phyloP scores from a whole-genome alignment of 2,797 vertebrate species.

The Cuculus canorus region DNA sequence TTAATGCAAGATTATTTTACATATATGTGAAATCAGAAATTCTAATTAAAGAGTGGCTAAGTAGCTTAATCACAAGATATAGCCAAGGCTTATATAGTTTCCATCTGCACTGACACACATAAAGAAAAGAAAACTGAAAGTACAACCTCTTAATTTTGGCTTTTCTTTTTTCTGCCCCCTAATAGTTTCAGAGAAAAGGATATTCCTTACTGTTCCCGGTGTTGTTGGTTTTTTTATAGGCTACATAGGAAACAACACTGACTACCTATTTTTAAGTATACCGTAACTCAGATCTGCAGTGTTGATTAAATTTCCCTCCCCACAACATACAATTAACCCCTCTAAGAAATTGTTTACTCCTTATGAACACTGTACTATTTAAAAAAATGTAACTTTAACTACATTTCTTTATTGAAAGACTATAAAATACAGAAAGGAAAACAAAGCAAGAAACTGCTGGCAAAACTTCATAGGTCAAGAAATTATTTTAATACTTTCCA shows the following conservation, averaged over 20 bases:
- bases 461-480: not conserved
- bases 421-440: not conserved
- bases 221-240: not conserved
- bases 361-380: not conserved
- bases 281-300: not conserved
- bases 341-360: not conserved
- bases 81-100: not conserved
- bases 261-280: conserved; percentile 28
- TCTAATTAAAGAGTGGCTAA: not conserved
- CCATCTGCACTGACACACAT: not conserved
- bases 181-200: not conserved
- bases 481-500: conserved; percentile 32
- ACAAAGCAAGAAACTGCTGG: not conserved
- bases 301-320: not conserved
- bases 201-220: not conserved
- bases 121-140: not conserved
- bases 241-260: not conserved
- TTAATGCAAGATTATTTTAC: not conserved
- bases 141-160: not conserved
- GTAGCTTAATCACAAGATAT: not conserved
- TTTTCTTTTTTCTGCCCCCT: too few species aligned
- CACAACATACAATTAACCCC: not conserved
- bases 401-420: not conserved
- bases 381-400: not conserved
- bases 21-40: not conserved